Evolutionary conservation across 2,113 vertebrate species (phyloP), one percentile per base, ranked within the genome.

Genomic region (Scomber colias): DNA sequence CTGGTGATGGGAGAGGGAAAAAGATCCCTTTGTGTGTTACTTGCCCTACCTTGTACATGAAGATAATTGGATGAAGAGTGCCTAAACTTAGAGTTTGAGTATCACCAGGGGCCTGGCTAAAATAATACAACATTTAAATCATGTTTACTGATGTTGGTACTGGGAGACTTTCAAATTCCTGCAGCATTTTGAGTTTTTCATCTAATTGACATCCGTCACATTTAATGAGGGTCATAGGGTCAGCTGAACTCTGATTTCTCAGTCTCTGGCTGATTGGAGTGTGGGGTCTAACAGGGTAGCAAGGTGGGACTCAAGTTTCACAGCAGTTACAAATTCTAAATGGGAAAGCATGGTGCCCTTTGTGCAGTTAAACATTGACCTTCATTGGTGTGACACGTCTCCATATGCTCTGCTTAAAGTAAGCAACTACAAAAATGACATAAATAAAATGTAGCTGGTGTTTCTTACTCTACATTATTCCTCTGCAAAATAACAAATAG

Each of bases 261-360:
- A 54, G 12, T 9, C 2, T 40, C 30, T 0, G 13, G n/a, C 45
- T 49, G 67, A 69, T 24, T 63, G 49, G 49, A 27, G 2, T 51
- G 57, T 56, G 51, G 27, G 53, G 35, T 40, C 35, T 40, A 9
- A 40, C 35, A 40, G 35, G 35, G 8, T 1, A 40, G 35, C 35
- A 40, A 40, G 35, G 11, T 6, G 2, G 2, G 21, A 17, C 49
- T 61, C 17, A 3, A 46, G 49, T 62, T 40, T 9, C 35, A 40
- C 7, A 40, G 35, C 8, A 0, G 56, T 44, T 13, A 6, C 27
- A 45, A 15, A 2, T 46, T 74, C 4, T 66, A 55, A 60, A 77
- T 79, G 61, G 90, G 81, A 89, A 69, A 57, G 17, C 21, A 2
- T 55, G 12, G 19, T 12, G 55, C 76, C 31, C 31, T 19, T 27